Base-by-base conservation (phyloP, 2,113 vertebrate genomes). In the Coracopsis vasa region DNA sequence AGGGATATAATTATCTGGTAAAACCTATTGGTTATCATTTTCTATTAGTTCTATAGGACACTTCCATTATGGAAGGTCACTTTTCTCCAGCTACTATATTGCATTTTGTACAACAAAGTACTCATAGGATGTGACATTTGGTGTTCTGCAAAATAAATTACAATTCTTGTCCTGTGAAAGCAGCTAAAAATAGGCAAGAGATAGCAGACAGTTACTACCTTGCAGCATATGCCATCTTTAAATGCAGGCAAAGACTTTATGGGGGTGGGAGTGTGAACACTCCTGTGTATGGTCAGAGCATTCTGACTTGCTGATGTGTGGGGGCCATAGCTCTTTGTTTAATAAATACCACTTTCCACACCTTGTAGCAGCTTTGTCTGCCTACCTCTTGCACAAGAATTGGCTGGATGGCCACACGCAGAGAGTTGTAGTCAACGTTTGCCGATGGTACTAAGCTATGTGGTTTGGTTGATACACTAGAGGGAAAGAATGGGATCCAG, bases 21-120 rank as follows among this genome's bases (percentile, higher is more conserved):
- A 95, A 96, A 89, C 25, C 89, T 92, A 94, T 96, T 87, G 94
- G 93, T 95, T 97, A 97, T 97, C 39, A 96, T 96, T 95, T 95
- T 94, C 93, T 96, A 94, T 97, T 97, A 96, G 78, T 93, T 96
- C 81, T 85, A 66, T 50, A 91, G 85, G 93, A 96, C 95, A 95
- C 81, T 95, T 96, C 92, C 90, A 95, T 96, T 96, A 96, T 91
- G 93, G 93, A 96, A 97, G 94, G 95, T 96, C 95, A 97, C 96
- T 96, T 90, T 91, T 96, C 93, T 93, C 84, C 90, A 77, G 84
- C 72, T 65, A 69, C 73, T 79, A 3, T 65, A 94, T 82, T 9
- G 29, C 74, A 66, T 96, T 94, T 95, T 88, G 66, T 91, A 88
- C 78, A 89, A 91, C 87, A 65, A 65, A 23, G 37, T 48, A 70